These are phyloP conservation scores for Phycodurus eques DNA, from an alignment of 2,113 vertebrate genomes.

Conservation along the genomic window DNA sequence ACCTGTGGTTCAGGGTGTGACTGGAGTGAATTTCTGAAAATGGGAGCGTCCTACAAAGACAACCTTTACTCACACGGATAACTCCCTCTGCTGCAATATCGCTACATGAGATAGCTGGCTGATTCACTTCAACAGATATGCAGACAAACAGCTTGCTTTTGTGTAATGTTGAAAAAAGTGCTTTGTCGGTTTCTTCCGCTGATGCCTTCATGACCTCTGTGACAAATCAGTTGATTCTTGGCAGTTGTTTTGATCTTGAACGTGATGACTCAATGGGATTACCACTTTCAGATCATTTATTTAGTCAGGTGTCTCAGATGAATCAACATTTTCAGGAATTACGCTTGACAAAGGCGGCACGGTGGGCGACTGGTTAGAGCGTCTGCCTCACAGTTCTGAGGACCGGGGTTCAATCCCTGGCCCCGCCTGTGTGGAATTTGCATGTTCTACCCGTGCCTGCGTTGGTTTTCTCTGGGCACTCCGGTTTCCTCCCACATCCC, in stretches of 20 bases:
- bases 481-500: no score
- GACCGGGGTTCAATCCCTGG: no score
- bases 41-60: constrained; percentile 39
- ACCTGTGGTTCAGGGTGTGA: constrained; percentile 29
- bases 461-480: no score
- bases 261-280: constrained; percentile 1
- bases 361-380: no score
- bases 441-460: no score
- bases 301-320: constrained; percentile 24
- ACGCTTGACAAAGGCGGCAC: not conserved
- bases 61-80: constrained; percentile 45
- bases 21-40: constrained; percentile 27
- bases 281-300: constrained; percentile 13
- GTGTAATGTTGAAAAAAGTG: not conserved
- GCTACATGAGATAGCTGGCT: constrained; percentile 9
- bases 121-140: constrained; percentile 7
- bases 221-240: not conserved
- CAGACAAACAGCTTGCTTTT: constrained; percentile 5
- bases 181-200: not conserved
- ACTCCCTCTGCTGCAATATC: constrained; percentile 13
- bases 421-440: no score
- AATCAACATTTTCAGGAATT: constrained; percentile 14
- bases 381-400: no score
- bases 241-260: not conserved
- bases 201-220: not conserved